Evolutionary conservation across 2,113 vertebrate genomes (phyloP).

Genomic region (Indicator maculatus): DNA sequence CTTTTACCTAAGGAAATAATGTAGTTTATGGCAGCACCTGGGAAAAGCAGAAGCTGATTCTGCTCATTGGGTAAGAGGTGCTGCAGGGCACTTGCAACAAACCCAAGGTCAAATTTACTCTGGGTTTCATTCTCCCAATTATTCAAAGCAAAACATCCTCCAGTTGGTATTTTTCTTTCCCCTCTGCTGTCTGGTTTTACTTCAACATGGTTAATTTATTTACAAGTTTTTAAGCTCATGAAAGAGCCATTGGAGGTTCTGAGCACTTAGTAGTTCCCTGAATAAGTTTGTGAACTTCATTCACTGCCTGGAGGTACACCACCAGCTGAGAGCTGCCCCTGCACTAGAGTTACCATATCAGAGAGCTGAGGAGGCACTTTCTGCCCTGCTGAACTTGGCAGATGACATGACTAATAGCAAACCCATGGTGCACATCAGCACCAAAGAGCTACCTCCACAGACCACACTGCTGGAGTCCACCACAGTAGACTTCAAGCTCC

Average conservation of each 20-base stretch:
- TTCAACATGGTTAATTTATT: background rate
- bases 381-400: background rate
- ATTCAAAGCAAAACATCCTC: background rate
- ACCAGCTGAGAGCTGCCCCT: background rate
- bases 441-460: background rate
- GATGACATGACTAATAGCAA: background rate
- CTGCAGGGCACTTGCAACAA: background rate
- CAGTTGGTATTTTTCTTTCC: background rate
- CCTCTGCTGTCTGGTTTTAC: background rate
- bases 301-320: background rate
- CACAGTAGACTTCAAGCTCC: background rate
- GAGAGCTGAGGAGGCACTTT: background rate
- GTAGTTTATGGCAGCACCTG: background rate
- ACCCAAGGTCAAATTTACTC: background rate
- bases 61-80: background rate
- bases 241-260: background rate
- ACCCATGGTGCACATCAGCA: background rate
- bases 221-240: background rate
- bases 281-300: background rate
- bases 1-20: background rate
- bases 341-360: background rate
- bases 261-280: background rate
- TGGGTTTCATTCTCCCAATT: background rate
- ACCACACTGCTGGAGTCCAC: rapidly evolving
- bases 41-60: background rate